A percentile compares a stretch with the other conserved stretches of the same genome.
Conservation (phyloP, 2,113 vertebrate genomes). For the Solea solea region DNA sequence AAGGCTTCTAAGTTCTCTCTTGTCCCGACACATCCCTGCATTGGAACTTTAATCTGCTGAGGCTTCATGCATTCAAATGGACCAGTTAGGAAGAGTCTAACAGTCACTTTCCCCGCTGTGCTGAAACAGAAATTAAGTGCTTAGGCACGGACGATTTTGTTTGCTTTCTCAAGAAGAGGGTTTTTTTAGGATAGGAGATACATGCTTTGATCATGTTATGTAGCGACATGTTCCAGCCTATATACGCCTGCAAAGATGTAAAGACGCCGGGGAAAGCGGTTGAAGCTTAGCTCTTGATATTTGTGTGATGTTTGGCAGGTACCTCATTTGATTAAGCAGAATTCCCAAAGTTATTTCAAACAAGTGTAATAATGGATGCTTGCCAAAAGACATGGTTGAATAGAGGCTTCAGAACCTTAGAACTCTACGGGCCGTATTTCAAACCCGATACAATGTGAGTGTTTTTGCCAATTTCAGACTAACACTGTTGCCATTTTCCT, state of each 20-base stretch:
- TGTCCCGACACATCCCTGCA: conserved; percentile 73
- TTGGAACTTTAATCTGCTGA: conserved; percentile 66
- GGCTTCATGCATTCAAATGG: conserved; percentile 70
- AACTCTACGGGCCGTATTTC: too few relatives aligned
- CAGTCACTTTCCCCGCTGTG: conserved; percentile 53
- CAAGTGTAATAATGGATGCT: too few relatives aligned
- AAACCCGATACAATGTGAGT: too few relatives aligned
- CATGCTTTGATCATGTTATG: conserved; percentile 51
- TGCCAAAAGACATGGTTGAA: too few relatives aligned
- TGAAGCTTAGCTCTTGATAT: conserved; percentile 4
- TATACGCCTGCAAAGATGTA: background rate
- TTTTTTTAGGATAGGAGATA: conserved; percentile 39
- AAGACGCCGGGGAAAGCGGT: conserved; percentile 15
- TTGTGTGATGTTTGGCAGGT: background rate
- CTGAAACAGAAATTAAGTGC: conserved; percentile 64
- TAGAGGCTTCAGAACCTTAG: too few relatives aligned
- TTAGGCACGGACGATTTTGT: conserved; percentile 55
- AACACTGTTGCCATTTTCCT: too few relatives aligned
- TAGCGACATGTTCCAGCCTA: conserved; percentile 26
- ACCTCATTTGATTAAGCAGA: too few relatives aligned
- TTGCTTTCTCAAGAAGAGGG: conserved; percentile 57
- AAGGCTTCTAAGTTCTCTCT: conserved; percentile 57
- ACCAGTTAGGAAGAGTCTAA: conserved; percentile 62
- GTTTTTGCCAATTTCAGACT: too few relatives aligned
- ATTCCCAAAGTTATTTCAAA: too few relatives aligned